A percentile compares a stretch with the other conserved stretches of the same genome.
Evolutionary conservation across 2,113 vertebrate genomes (phyloP).

Genomic region (Ammodytes dubius): DNA sequence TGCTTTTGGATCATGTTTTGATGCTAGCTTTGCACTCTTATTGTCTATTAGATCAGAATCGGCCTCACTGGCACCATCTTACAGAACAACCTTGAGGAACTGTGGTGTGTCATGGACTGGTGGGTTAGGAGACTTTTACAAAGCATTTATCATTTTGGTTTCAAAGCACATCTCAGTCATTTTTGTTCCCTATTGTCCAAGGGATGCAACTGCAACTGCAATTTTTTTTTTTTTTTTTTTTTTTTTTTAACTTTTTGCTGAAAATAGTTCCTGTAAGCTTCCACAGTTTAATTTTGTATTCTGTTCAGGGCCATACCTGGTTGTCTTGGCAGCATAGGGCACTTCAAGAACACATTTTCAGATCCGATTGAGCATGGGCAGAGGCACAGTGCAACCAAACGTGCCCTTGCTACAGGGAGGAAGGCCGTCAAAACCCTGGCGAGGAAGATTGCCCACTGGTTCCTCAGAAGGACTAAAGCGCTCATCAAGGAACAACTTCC

Average conservation of each 20-base stretch:
- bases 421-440: slow-evolving; percentile 88
- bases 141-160: not conserved
- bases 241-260: not conserved
- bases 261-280: not conserved
- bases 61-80: slow-evolving; percentile 97
- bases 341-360: slow-evolving; percentile 91
- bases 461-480: slow-evolving; percentile 93
- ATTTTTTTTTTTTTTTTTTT: not conserved
- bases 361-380: slow-evolving; percentile 94
- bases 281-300: slow-evolving; percentile 10
- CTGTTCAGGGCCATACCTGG: slow-evolving; percentile 91
- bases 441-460: slow-evolving; percentile 87
- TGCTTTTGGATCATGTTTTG: not conserved
- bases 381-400: slow-evolving; percentile 93
- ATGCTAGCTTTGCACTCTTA: not conserved
- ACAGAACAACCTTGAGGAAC: slow-evolving; percentile 96
- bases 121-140: slow-evolving; percentile 55
- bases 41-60: slow-evolving; percentile 86
- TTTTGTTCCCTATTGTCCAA: not conserved
- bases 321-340: slow-evolving; percentile 87
- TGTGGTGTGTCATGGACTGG: slow-evolving; percentile 99
- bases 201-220: too few species aligned
- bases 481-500: slow-evolving; percentile 93
- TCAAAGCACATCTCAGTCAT: not conserved
- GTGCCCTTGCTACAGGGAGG: slow-evolving; percentile 91